A percentile compares a stretch with the other conserved stretches of the same genome.
Conservation (phyloP, 2,888 invertebrate genomes). For the Cosmopolites sordidus region DNA sequence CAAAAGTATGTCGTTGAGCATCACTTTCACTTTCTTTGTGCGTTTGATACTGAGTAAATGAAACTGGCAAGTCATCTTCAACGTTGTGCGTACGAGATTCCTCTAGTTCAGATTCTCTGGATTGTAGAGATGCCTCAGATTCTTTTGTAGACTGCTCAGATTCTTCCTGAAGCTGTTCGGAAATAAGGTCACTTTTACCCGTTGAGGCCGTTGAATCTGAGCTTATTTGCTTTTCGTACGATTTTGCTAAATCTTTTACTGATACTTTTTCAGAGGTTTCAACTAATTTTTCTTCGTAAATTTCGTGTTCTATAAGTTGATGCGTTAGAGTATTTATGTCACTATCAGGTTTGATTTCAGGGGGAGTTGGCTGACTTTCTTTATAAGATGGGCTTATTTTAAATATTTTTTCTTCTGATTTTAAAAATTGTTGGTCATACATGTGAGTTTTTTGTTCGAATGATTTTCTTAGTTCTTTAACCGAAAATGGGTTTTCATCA, state of each 20-base stretch:
- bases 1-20: constrained; percentile 29
- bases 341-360: background rate
- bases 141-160: constrained; percentile 23
- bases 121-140: constrained; percentile 22
- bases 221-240: constrained; percentile 34
- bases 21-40: constrained; percentile 38
- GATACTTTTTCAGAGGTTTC: constrained; percentile 29
- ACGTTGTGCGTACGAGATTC: constrained; percentile 31
- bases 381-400: background rate
- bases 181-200: background rate
- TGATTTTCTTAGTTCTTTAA: constrained; percentile 32
- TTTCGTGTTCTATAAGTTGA: constrained; percentile 1
- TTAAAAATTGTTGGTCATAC: background rate
- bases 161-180: constrained; percentile 29
- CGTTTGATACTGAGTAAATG: constrained; percentile 31
- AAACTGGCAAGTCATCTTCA: constrained; percentile 32
- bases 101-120: constrained; percentile 13
- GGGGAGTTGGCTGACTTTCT: background rate
- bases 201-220: background rate
- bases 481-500: constrained; percentile 11
- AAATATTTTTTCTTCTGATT: constrained; percentile 9
- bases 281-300: constrained; percentile 7
- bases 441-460: constrained; percentile 22
- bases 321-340: background rate
- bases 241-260: constrained; percentile 37